Evolutionary conservation across 2,797 vertebrate genomes (phyloP), one percentile per base, ranked within the genome.

Genomic region (Gouania willdenowi): DNA sequence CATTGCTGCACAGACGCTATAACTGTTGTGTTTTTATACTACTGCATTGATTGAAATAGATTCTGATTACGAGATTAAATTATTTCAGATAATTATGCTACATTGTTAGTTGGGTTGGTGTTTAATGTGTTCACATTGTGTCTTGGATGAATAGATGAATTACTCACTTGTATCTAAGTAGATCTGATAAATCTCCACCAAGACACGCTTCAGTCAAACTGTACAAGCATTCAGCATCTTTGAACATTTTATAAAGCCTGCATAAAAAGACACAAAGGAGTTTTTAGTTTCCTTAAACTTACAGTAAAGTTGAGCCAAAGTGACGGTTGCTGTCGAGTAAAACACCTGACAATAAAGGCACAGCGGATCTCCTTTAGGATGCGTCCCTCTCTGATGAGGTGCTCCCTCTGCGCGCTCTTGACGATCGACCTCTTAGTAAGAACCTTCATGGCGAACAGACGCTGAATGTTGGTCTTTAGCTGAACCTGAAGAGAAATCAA

Each of bases 171-270:
- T 91, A 81, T 66, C 63, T 84, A 6, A 90, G 71, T 2, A 88
- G 60, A 53, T 41, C 57, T 47, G 60, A 79, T 27, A 91, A 73
- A 75, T 90, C 82, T 9, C 88, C 89, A 24, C 88, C 82, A 8
- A 87, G 67, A 65, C 87, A 89, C 11, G 77, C 87, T 53, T 91
- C 90, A 40, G 83, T 85, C 63, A 91, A 42, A 70, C 87, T 64
- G 49, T 88, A 91, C 9, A 91, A 56, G 14, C 61, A 79, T 45
- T 84, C 78, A 0, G 55, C 20, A 11, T 90, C 87, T 65, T 64
- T 65, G 14, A 90, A 90, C 22, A 68, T 82, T 53, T 55, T 67
- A 42, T 87, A 48, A 5, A 91, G 51, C 60, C 89, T 91, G 63
- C 1, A 59, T 26, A 4, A 39, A 35, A 10, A 26, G n/a, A 32